These are phyloP conservation scores for Mayetiola destructor DNA, from an alignment of 2,888 invertebrate species.

Conservation along the genomic window DNA sequence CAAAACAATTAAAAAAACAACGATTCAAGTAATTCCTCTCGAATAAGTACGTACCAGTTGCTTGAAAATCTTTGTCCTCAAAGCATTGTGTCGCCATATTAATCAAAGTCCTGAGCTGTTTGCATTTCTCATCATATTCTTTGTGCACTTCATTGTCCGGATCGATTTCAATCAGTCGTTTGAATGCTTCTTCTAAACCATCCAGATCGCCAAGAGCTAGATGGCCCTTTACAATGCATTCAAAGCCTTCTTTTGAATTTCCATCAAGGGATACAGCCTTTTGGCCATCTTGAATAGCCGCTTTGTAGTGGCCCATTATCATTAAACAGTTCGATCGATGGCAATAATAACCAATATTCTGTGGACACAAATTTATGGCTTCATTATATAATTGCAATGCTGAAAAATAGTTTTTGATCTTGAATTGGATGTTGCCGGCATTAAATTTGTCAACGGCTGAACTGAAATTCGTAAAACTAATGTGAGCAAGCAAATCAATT, in stretches of 20 bases:
- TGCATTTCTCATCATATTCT: too few species aligned
- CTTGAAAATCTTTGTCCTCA: too few species aligned
- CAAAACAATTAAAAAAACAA: too few species aligned
- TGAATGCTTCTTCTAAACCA: constrained; percentile 58
- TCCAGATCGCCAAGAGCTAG: constrained; percentile 67
- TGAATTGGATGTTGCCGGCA: constrained; percentile 76
- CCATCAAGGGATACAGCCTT: constrained; percentile 60
- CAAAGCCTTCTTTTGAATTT: constrained; percentile 59
- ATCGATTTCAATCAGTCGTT: constrained; percentile 36
- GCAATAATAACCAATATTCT: constrained; percentile 67
- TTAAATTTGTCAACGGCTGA: constrained; percentile 73
- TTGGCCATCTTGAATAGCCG: constrained; percentile 76
- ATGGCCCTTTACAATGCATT: constrained; percentile 69
- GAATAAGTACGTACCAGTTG: too few species aligned
- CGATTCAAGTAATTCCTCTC: too few species aligned
- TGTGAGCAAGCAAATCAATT: too few species aligned
- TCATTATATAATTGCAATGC: constrained; percentile 74
- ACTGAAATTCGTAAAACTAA: too few species aligned
- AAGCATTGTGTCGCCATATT: too few species aligned
- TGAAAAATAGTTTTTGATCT: constrained; percentile 71
- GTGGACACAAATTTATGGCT: constrained; percentile 76
- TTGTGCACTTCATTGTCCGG: too few species aligned
- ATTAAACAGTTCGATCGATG: constrained; percentile 88
- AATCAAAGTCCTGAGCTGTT: too few species aligned
- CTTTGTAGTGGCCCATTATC: constrained; percentile 71